These are phyloP conservation scores for Marcusenius ussheri DNA, from an alignment of 2,113 vertebrate species.

Conservation along the genomic window DNA sequence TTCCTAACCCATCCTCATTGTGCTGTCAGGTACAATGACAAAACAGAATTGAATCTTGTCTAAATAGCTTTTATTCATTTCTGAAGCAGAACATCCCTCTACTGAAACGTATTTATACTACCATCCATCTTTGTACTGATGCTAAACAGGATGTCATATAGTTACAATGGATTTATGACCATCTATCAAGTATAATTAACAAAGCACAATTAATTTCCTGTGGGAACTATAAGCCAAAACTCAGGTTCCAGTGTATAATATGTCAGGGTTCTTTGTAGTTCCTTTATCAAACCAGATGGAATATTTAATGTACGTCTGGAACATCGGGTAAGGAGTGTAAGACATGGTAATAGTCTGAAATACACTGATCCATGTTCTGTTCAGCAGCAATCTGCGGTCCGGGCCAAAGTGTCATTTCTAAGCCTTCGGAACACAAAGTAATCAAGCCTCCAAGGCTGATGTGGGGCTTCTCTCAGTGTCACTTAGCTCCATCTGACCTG, in stretches of 20 bases:
- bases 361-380: neutral
- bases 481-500: neutral
- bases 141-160: neutral
- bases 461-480: neutral
- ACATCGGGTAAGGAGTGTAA: neutral
- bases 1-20: neutral
- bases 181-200: neutral
- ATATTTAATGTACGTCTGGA: neutral
- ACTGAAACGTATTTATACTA: neutral
- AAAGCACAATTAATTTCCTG: neutral
- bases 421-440: neutral
- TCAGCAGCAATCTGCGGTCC: neutral
- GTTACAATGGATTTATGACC: neutral
- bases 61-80: neutral
- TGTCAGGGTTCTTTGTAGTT: neutral
- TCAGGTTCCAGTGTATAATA: neutral
- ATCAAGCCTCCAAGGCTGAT: neutral
- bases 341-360: neutral
- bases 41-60: neutral
- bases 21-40: neutral
- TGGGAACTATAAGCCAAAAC: neutral
- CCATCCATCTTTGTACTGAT: neutral
- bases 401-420: neutral
- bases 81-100: neutral
- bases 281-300: neutral